Conservation (phyloP, 2,888 invertebrate species). For the Ganaspis brasiliensis region DNA sequence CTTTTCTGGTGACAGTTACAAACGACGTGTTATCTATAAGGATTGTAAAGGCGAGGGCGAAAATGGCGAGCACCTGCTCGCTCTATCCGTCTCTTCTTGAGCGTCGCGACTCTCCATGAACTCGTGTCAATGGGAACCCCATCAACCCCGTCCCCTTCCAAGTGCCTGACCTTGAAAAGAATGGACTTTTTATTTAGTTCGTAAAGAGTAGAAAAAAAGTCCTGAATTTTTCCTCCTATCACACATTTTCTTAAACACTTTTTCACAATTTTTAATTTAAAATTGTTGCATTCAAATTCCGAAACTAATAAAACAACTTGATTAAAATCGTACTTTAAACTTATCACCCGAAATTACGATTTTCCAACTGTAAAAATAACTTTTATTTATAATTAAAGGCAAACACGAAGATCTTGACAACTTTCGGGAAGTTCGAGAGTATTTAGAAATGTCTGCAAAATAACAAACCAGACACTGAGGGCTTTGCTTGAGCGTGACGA, state of each 20-base stretch:
- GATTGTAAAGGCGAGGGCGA: slow-evolving; percentile 73
- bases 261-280: too few species aligned
- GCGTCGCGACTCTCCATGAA: slow-evolving; percentile 64
- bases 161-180: slow-evolving; percentile 13
- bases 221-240: background rate
- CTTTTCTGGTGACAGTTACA: slow-evolving; percentile 75
- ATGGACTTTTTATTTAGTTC: background rate
- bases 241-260: too few species aligned
- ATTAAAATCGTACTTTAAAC: too few species aligned
- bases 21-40: slow-evolving; percentile 78
- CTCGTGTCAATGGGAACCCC: slow-evolving; percentile 71
- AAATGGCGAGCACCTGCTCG: slow-evolving; percentile 76
- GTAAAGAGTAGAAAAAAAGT: background rate
- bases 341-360: background rate
- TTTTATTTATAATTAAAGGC: slow-evolving; percentile 14
- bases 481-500: slow-evolving; percentile 5
- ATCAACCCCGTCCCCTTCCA: slow-evolving; percentile 61
- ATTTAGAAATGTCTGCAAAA: slow-evolving; percentile 31
- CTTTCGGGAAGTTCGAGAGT: slow-evolving; percentile 19
- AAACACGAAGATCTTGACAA: slow-evolving; percentile 10
- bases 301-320: too few species aligned
- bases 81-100: slow-evolving; percentile 62
- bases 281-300: too few species aligned
- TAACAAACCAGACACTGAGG: slow-evolving; percentile 18
- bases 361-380: background rate